Conservation (phyloP, 2,888 invertebrate species). For the Spilosoma lubricipeda region DNA sequence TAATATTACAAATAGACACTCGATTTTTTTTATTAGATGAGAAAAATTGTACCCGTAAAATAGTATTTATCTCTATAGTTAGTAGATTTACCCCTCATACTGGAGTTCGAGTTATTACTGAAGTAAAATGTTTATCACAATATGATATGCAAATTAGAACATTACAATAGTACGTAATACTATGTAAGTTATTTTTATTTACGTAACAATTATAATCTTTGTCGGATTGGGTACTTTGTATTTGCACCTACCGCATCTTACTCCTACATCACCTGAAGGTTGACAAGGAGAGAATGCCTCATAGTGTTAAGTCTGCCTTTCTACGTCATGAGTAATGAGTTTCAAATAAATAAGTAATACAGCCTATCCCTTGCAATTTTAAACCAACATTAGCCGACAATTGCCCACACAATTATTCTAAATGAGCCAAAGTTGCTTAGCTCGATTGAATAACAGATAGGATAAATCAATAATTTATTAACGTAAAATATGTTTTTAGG, state of each 20-base stretch:
- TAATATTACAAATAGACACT: no score
- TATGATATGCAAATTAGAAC: background rate
- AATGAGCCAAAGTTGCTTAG: constrained; percentile 20
- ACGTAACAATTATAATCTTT: no score
- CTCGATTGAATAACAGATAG: constrained; percentile 28
- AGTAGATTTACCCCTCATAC: background rate
- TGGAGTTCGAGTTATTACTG: background rate
- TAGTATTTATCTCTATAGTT: background rate
- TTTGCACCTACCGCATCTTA: no score
- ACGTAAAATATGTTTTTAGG: background rate
- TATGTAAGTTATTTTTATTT: no score
- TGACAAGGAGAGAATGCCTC: no score
- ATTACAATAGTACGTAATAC: background rate
- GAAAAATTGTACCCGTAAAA: background rate
- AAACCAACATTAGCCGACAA: constrained; percentile 6
- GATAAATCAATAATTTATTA: constrained; percentile 23
- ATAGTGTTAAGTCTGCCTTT: no score
- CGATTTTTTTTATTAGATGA: background rate
- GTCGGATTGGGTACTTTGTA: no score
- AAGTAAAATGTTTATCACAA: background rate
- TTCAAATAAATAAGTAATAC: background rate
- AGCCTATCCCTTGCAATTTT: background rate
- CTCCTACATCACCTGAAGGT: no score
- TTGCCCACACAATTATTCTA: constrained; percentile 20
- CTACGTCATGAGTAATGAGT: no score